Percentiles rank a stretch among this genome's conserved stretches.
phyloP scores from a whole-genome alignment of 2,888 invertebrate species.

The Lasioglossum pauxillum region DNA sequence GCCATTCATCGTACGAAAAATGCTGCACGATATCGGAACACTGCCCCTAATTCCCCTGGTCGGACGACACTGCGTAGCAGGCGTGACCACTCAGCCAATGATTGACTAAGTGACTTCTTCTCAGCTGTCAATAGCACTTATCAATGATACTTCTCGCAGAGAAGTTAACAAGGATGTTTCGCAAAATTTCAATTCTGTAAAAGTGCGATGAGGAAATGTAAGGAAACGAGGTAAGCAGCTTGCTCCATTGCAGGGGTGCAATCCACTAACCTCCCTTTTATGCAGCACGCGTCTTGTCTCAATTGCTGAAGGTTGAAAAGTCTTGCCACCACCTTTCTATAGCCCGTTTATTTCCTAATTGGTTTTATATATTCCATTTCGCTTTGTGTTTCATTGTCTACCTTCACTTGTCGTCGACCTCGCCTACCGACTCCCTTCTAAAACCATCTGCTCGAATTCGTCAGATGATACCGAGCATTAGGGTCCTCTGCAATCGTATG shows the following conservation, averaged over 20 bases:
- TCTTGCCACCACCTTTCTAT: background rate
- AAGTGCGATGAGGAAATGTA: background rate
- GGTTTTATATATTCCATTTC: background rate
- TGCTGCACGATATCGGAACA: no score
- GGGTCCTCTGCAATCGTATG: background rate
- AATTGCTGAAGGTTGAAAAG: background rate
- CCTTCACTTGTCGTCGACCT: background rate
- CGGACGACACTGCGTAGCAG: no score
- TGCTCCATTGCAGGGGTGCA: background rate
- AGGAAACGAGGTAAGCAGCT: background rate
- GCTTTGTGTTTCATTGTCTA: background rate
- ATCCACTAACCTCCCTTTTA: no score
- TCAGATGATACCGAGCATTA: constrained; percentile 1
- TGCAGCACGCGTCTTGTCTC: no score
- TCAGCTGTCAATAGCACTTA: background rate
- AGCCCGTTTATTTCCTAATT: background rate
- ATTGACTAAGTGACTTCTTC: no score
- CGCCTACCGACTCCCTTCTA: background rate
- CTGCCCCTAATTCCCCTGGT: no score
- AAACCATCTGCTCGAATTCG: background rate
- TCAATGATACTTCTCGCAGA: background rate
- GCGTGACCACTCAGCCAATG: no score
- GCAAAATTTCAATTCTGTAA: background rate
- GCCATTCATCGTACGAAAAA: no score
- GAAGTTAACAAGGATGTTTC: background rate